Evolutionary conservation across 2,888 invertebrate genomes (phyloP).

Genomic region (Panopea generosa): DNA sequence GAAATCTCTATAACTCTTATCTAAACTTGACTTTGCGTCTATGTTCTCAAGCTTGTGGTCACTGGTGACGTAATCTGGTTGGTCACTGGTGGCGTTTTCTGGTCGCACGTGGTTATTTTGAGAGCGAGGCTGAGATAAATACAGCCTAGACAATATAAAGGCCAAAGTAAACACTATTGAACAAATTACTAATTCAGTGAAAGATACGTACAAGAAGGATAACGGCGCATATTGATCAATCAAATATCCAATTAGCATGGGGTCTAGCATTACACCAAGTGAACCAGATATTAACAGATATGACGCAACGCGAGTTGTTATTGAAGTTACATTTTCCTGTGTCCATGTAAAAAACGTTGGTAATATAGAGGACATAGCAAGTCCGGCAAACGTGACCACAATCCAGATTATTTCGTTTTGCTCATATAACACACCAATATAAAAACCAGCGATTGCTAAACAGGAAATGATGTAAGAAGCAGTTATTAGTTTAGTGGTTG

Average conservation of each 20-base stretch:
- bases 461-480: constrained; percentile 62
- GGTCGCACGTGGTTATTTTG: too few relatives aligned
- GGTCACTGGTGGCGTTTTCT: too few relatives aligned
- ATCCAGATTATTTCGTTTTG: constrained; percentile 60
- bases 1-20: too few relatives aligned
- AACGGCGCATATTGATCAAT: constrained; percentile 63
- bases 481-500: constrained; percentile 82
- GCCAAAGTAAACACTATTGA: too few relatives aligned
- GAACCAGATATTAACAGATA: constrained; percentile 61
- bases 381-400: constrained; percentile 54
- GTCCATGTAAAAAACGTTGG: constrained; percentile 69
- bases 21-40: too few relatives aligned
- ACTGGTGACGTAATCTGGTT: too few relatives aligned
- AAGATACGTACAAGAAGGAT: constrained; percentile 62
- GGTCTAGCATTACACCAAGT: constrained; percentile 59
- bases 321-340: constrained; percentile 62
- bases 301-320: constrained; percentile 62
- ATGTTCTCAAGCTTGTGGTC: too few relatives aligned
- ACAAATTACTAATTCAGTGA: constrained; percentile 1
- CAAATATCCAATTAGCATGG: constrained; percentile 61
- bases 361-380: constrained; percentile 65
- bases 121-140: too few relatives aligned
- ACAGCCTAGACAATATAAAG: too few relatives aligned
- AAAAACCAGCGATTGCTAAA: constrained; percentile 56
- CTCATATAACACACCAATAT: constrained; percentile 39